Conservation (phyloP, 2,113 vertebrate genomes). For the Phyllostomus discolor region DNA sequence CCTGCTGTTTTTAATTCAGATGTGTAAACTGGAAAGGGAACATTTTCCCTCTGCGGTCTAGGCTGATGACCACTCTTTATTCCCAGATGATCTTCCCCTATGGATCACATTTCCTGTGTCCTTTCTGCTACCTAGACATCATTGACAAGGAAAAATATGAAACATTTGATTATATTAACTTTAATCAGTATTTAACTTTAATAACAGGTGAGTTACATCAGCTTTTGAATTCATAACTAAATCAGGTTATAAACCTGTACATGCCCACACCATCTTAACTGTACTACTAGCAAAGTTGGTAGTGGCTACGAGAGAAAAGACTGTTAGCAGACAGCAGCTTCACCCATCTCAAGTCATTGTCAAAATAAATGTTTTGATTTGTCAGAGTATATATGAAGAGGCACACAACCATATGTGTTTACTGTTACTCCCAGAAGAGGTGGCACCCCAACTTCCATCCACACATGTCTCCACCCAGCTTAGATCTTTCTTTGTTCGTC, state of each 20-base stretch:
- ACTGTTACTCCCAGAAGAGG: not conserved
- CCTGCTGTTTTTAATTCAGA: not conserved
- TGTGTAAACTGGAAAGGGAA: not conserved
- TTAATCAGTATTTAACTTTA: not conserved
- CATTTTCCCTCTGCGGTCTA: not conserved
- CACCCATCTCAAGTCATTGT: not conserved
- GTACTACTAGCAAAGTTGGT: not conserved
- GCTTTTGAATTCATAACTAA: not conserved
- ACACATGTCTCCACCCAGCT: not conserved
- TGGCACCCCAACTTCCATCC: not conserved
- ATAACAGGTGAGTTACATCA: not conserved
- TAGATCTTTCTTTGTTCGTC: not conserved
- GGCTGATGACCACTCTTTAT: not conserved
- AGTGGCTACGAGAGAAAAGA: not conserved
- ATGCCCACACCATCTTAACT: not conserved
- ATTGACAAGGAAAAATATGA: not conserved
- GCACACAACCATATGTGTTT: not conserved
- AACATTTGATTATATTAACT: not conserved
- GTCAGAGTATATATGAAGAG: not conserved
- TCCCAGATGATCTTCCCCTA: not conserved
- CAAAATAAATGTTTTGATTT: not conserved
- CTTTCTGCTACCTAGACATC: not conserved
- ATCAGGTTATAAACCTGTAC: not conserved
- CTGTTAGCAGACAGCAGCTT: not conserved
- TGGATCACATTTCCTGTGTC: not conserved